These are phyloP conservation scores for Pyrgilauda ruficollis DNA, from an alignment of 2,113 vertebrate genomes.

Conservation along the genomic window DNA sequence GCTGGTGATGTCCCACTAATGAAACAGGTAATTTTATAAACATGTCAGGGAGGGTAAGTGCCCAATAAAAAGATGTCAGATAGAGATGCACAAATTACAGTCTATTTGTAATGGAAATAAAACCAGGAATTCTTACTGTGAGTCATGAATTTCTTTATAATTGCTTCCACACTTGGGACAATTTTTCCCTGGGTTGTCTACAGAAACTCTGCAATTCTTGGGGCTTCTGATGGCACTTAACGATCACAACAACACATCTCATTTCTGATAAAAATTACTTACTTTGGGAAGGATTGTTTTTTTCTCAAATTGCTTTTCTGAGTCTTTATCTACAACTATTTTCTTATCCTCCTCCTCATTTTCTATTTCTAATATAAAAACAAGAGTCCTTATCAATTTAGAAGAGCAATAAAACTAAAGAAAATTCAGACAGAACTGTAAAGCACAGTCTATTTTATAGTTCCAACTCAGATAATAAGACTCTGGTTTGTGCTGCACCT, in stretches of 20 bases:
- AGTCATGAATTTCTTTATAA: slow-evolving; percentile 76
- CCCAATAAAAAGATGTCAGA: not conserved
- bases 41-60: not conserved
- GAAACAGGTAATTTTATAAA: not conserved
- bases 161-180: slow-evolving; percentile 75
- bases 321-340: slow-evolving; percentile 42
- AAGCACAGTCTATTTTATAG: not conserved
- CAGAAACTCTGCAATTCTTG: not conserved
- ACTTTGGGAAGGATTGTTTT: slow-evolving; percentile 68
- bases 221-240: not conserved
- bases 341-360: not conserved
- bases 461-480: not conserved
- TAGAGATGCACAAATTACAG: slow-evolving; percentile 17
- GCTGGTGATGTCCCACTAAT: not conserved
- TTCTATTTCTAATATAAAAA: slow-evolving; percentile 22
- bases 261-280: slow-evolving; percentile 61
- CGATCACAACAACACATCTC: slow-evolving; percentile 36
- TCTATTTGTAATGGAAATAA: slow-evolving; percentile 64
- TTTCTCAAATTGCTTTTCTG: slow-evolving; percentile 68
- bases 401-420: slow-evolving; percentile 54
- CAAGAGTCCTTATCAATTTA: not conserved
- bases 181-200: slow-evolving; percentile 61
- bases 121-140: slow-evolving; percentile 71
- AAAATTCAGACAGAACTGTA: not conserved
- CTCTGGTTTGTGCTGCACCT: not conserved